Conservation (phyloP, 2,797 vertebrate species). For the Kryptolebias ocellatus region DNA sequence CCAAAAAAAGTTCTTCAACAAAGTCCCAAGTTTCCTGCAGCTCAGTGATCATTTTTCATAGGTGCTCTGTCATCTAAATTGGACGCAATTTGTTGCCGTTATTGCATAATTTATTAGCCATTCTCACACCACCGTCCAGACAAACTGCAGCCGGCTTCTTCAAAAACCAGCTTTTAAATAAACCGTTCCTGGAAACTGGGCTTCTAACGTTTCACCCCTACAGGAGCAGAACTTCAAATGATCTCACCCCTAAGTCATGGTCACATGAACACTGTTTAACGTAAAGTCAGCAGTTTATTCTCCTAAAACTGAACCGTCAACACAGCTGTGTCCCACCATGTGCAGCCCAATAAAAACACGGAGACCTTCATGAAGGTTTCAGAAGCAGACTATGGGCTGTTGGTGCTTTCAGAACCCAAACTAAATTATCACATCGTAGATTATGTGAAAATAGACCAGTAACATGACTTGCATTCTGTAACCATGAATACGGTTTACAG, state of each 20-base stretch:
- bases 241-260: conserved; percentile 15
- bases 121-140: not conserved
- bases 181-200: not conserved
- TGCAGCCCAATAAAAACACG: conserved; percentile 11
- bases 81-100: not conserved
- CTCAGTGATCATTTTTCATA: not conserved
- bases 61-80: not conserved
- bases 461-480: not conserved
- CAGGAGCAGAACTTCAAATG: conserved; percentile 15
- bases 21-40: not conserved
- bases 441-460: conserved; percentile 3
- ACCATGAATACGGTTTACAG: not conserved
- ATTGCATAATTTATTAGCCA: not conserved
- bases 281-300: conserved; percentile 13
- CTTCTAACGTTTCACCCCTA: not conserved
- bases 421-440: not conserved
- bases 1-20: not conserved
- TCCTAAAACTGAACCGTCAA: conserved; percentile 4
- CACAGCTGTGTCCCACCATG: conserved; percentile 38
- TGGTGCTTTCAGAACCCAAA: conserved; percentile 1
- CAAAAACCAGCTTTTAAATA: not conserved
- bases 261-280: conserved; percentile 18
- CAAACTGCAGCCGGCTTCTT: not conserved
- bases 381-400: no score
- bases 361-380: not conserved